These are phyloP conservation scores for Gonioctena quinquepunctata DNA, from an alignment of 1,140 invertebrate species.

Conservation along the genomic window DNA sequence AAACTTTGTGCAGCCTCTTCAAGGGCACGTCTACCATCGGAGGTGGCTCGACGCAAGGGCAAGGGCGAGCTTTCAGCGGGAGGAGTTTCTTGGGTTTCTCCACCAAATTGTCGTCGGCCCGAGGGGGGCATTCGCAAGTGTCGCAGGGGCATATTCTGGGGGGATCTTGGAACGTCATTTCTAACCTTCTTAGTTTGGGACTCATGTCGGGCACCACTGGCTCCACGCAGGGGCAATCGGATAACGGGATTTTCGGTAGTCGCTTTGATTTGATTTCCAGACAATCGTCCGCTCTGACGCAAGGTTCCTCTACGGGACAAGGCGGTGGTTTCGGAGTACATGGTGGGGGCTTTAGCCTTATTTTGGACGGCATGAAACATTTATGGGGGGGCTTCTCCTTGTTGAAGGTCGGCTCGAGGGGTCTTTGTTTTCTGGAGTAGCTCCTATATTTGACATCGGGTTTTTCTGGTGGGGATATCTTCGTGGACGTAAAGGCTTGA, in stretches of 20 bases:
- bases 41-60: slow-evolving; percentile 31
- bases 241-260: slow-evolving; percentile 21
- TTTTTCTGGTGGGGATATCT: neutral
- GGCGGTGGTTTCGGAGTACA: neutral
- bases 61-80: slow-evolving; percentile 21
- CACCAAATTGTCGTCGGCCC: slow-evolving; percentile 28
- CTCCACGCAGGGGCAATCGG: slow-evolving; percentile 24
- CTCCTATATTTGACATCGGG: neutral
- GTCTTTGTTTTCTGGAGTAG: neutral
- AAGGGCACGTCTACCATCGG: slow-evolving; percentile 28
- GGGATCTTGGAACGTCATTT: slow-evolving; percentile 22
- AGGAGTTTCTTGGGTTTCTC: slow-evolving; percentile 23
- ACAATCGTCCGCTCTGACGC: slow-evolving; percentile 19
- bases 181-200: slow-evolving; percentile 19
- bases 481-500: neutral
- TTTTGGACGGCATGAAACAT: slow-evolving; percentile 9
- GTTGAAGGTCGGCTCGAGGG: neutral
- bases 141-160: slow-evolving; percentile 10
- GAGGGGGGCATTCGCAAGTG: neutral
- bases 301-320: slow-evolving; percentile 2
- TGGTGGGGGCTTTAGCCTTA: neutral
- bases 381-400: neutral
- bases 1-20: slow-evolving; percentile 26
- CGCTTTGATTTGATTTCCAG: slow-evolving; percentile 13
- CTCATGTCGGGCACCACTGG: neutral